Evolutionary conservation across 2,113 vertebrate species (phyloP), one percentile per base, ranked within the genome.

Genomic region (Stigmatopora nigra): DNA sequence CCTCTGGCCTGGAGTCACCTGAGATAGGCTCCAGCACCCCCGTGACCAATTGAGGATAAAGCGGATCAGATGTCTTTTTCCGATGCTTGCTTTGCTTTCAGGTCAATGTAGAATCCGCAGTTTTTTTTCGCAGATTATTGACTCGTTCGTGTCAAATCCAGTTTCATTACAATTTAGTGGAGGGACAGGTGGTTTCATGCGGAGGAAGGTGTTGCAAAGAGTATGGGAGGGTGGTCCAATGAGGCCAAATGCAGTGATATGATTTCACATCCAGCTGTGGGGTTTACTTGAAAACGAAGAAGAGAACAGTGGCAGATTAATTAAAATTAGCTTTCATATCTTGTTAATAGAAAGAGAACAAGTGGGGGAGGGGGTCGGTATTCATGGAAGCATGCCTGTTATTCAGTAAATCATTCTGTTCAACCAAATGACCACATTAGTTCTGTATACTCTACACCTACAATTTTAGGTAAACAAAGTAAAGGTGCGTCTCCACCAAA

Each of bases 241-340:
- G 61, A 78, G 78, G 83, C 77, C 66, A 72, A 70, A 78, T 73
- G 63, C 67, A 76, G 76, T 76, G 77, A 86, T 83, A 85, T 88
- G 84, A 88, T 82, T 82, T 87, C 82, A 85, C 76, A 77, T 87
- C 85, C 87, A 88, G 87, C 86, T 88, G 84, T 82, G 84, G 83
- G 81, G 74, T 78, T 71, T 68, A 70, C 81, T 78, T 77, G 75
- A 68, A 52, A 72, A 79, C 75, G 77, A 79, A 85, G 75, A 79
- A 77, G 81, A 78, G 75, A 82, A 83, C 75, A 80, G 86, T 79
- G 82, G 84, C 76, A 77, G 76, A 78, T 77, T 73, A 82, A 82
- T 76, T 64, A 74, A 85, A 80, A 80, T 77, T 70, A 65, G 76
- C 78, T 86, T 84, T 86, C 82, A 88, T 84, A 88, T 80, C 44